Evolutionary conservation across 1,140 invertebrate genomes (phyloP), one percentile per base, ranked within the genome.

Genomic region (Capitella teleta): DNA sequence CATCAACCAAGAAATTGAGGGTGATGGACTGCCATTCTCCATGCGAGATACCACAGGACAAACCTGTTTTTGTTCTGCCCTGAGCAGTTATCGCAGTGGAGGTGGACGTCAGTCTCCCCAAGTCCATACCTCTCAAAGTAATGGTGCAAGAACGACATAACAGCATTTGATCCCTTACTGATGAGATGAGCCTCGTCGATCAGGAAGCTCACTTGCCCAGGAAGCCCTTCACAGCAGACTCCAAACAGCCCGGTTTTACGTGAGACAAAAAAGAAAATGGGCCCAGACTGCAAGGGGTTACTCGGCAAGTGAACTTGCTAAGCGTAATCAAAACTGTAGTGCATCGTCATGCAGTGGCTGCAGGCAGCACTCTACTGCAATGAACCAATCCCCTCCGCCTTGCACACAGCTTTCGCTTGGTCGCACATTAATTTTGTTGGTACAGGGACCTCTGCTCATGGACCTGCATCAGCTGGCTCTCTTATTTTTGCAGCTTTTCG

Each of bases 11-110:
- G 16, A 43, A 43, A 43, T 43, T 16, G 41, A 55, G 40, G 3
- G 46, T 16, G 3, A 62, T 49, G 5, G 18, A 14, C 36, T n/a
- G 52, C 30, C 5, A 55, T 49, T 37, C 56, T 50, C 60, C 58
- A 62, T 10, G 50, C 18, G 10, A 52, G 34, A 57, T 62, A 61
- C 58, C 53, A 58, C 26, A 62, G 21, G 32, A 61, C 38, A 28
- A 37, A 52, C 24, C 54, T 57, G 51, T 59, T 62, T 42, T 62
- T 62, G 28, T 62, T 62, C 42, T 61, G 61, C 1, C 61, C 34
- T 49, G 47, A 21, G 36, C 47, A 49, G 30, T 49, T 49, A 25
- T 49, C 34, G 16, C 47, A 49, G 8, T 49, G 47, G 14, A 49
- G 47, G 23, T 49, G 47, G 55, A 41, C 45, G 12, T 46, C 16